phyloP scores from a whole-genome alignment of 2,797 vertebrate genomes.

The Rhinatrema bivittatum region DNA sequence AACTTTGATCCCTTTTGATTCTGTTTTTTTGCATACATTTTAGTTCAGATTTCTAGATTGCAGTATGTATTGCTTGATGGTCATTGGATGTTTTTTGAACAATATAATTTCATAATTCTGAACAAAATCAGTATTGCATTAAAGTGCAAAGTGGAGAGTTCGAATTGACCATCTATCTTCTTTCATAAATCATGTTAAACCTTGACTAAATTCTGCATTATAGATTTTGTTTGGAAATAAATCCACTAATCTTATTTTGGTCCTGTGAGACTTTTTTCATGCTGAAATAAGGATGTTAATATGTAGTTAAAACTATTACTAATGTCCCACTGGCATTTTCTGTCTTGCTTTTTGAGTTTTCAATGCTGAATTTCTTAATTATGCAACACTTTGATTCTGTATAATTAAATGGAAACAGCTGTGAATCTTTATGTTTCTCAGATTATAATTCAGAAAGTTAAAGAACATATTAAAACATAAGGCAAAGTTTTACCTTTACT shows the following conservation, averaged over 20 bases:
- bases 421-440: conserved; percentile 1
- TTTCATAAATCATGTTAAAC: neutral
- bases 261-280: neutral
- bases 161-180: neutral
- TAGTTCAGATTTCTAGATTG: too few relatives aligned
- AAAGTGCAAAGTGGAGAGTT: neutral
- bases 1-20: too few relatives aligned
- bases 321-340: neutral
- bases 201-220: neutral
- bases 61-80: too few relatives aligned
- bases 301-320: neutral
- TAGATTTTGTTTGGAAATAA: neutral
- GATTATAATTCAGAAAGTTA: too few relatives aligned
- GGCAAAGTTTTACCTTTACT: too few relatives aligned
- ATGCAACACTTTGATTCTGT: neutral
- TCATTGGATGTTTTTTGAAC: too few relatives aligned
- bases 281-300: neutral
- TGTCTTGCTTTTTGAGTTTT: neutral
- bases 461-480: too few relatives aligned
- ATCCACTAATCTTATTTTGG: neutral
- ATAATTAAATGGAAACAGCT: conserved; percentile 13
- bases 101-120: neutral
- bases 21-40: too few relatives aligned
- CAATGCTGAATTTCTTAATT: neutral
- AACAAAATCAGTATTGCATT: neutral